phyloP scores from a whole-genome alignment of 2,888 invertebrate species.

The Eumacrocentrus americanus region DNA sequence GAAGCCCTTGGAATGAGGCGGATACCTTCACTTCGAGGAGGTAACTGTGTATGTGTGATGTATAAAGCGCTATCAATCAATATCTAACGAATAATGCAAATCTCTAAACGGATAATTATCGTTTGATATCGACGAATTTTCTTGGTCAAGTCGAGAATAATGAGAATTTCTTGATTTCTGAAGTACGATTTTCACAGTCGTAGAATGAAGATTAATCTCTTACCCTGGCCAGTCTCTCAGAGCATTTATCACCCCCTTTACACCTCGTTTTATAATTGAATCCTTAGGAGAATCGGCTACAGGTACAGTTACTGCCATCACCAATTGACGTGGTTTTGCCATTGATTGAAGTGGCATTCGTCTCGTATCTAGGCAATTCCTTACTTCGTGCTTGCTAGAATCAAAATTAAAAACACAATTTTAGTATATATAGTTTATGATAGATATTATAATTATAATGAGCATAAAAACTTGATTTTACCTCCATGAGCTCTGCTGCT shows the following conservation, averaged over 20 bases:
- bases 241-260: neutral
- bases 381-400: slow-evolving; percentile 83
- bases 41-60: slow-evolving; percentile 9
- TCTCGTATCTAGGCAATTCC: slow-evolving; percentile 78
- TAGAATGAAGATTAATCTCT: neutral
- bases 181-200: neutral
- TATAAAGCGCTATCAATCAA: neutral
- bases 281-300: slow-evolving; percentile 58
- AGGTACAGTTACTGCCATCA: slow-evolving; percentile 71
- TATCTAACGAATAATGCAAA: neutral
- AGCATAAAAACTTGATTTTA: slow-evolving; percentile 45
- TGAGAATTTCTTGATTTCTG: neutral
- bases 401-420: neutral
- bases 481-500: slow-evolving; percentile 89
- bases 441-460: neutral
- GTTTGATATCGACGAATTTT: neutral
- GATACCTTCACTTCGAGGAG: neutral
- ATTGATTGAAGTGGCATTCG: slow-evolving; percentile 73
- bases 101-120: neutral
- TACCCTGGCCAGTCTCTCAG: neutral
- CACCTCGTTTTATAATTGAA: neutral
- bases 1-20: slow-evolving; percentile 15
- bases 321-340: slow-evolving; percentile 74
- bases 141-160: neutral
- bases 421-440: neutral